These are phyloP conservation scores for Microplitis manilae DNA, from an alignment of 2,888 invertebrate genomes.

Conservation along the genomic window DNA sequence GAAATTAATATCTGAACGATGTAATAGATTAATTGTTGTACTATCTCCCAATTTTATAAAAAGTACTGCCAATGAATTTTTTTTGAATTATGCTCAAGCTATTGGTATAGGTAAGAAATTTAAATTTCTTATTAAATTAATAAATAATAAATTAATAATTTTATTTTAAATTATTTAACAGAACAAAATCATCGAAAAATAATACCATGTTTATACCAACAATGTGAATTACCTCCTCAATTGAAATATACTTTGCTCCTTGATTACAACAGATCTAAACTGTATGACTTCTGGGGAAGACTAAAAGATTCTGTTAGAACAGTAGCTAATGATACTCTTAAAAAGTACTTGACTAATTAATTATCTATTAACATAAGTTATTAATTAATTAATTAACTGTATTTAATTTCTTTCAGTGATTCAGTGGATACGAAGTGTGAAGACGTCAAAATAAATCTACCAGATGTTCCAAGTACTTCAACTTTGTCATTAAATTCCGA, in stretches of 20 bases:
- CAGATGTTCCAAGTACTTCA: not conserved
- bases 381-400: not conserved
- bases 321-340: conserved; percentile 23
- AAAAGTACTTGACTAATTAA: conserved; percentile 31
- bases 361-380: not conserved
- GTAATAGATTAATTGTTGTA: conserved; percentile 84
- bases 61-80: conserved; percentile 84
- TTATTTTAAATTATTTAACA: conserved; percentile 47
- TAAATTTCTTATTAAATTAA: conserved; percentile 23
- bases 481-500: not conserved
- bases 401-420: not conserved
- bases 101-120: conserved; percentile 81
- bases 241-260: conserved; percentile 79
- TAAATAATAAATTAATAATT: not conserved
- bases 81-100: conserved; percentile 85
- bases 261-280: conserved; percentile 74
- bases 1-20: conserved; percentile 82
- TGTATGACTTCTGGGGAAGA: conserved; percentile 83
- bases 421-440: not conserved
- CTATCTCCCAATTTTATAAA: conserved; percentile 83
- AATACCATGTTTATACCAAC: conserved; percentile 80
- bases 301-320: conserved; percentile 75
- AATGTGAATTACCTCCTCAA: conserved; percentile 78
- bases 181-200: conserved; percentile 77
- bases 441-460: not conserved